phyloP scores from a whole-genome alignment of 37 sponge, comb jelly and placozoan species.

The Cliona cf. orientalis region DNA sequence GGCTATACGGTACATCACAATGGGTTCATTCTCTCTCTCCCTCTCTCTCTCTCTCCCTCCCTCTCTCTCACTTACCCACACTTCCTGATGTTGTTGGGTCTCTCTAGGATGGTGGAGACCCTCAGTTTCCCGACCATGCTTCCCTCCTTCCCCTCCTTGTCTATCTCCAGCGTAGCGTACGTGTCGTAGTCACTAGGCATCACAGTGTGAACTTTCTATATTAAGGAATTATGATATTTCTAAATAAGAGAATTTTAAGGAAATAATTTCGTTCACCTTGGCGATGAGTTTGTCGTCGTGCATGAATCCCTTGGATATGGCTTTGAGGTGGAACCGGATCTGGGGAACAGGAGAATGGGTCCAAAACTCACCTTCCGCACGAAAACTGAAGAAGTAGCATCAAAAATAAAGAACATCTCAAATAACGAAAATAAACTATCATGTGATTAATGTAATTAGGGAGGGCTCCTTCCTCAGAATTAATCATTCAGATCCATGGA shows the following conservation, averaged over 20 bases:
- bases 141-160: not conserved
- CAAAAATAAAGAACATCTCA: not conserved
- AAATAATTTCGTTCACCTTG: constrained; percentile 42
- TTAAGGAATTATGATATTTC: not conserved
- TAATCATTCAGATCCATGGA: not conserved
- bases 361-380: constrained; percentile 51
- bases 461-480: not conserved
- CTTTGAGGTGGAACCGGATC: constrained; percentile 37
- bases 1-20: not conserved
- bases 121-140: constrained; percentile 23
- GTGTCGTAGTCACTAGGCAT: constrained; percentile 33
- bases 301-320: constrained; percentile 51
- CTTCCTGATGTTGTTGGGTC: constrained; percentile 56
- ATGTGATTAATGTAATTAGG: too few relatives aligned
- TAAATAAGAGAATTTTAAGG: not conserved
- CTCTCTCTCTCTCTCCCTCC: not conserved
- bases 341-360: constrained; percentile 65
- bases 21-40: not conserved
- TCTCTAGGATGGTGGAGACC: constrained; percentile 44
- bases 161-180: constrained; percentile 13
- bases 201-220: constrained; percentile 36
- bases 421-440: not conserved
- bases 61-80: constrained; percentile 56
- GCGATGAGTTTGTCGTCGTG: constrained; percentile 53
- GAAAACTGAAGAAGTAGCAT: constrained; percentile 57